Evolutionary conservation across 2,888 invertebrate species (phyloP), one percentile per base, ranked within the genome.

Genomic region (Dicyrtoma fusca): DNA sequence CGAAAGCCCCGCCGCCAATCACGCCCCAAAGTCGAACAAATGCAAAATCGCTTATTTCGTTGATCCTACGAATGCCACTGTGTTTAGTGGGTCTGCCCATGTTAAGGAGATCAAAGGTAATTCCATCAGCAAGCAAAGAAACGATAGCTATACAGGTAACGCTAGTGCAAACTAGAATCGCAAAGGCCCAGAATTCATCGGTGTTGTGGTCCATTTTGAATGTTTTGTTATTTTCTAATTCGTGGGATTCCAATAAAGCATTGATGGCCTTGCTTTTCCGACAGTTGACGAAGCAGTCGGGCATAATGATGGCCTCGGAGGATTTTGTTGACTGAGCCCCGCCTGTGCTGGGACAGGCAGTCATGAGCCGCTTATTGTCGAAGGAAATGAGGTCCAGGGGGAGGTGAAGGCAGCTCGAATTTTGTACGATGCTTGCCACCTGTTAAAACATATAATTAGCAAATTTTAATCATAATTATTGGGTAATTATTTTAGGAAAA

Each of bases 31-130:
- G 14, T 42, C 17, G n/a, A n/a, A n/a, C 61, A 44, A 61, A 61
- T 8, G 11, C 11, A 44, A 17, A n/a, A 61, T n/a, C n/a, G n/a
- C n/a, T n/a, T n/a, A n/a, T n/a, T n/a, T n/a, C n/a, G n/a, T n/a
- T n/a, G n/a, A n/a, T n/a, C n/a, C n/a, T n/a, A n/a, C n/a, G n/a
- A n/a, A n/a, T n/a, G n/a, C n/a, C n/a, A n/a, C n/a, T n/a, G n/a
- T n/a, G n/a, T n/a, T n/a, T n/a, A n/a, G n/a, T n/a, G n/a, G n/a
- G n/a, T n/a, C n/a, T n/a, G 13, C 26, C 53, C 11, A n/a, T n/a
- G n/a, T n/a, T n/a, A n/a, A 66, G n/a, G 10, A 21, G 5, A 8
- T 66, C 66, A n/a, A 66, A 53, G 26, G 34, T 53, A n/a, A 66
- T 26, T 6, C 19, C 26, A 10, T 66, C 66, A 3, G 17, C 51